Base-by-base conservation (phyloP, 2,113 vertebrate species). In the Scatophagus argus region DNA sequence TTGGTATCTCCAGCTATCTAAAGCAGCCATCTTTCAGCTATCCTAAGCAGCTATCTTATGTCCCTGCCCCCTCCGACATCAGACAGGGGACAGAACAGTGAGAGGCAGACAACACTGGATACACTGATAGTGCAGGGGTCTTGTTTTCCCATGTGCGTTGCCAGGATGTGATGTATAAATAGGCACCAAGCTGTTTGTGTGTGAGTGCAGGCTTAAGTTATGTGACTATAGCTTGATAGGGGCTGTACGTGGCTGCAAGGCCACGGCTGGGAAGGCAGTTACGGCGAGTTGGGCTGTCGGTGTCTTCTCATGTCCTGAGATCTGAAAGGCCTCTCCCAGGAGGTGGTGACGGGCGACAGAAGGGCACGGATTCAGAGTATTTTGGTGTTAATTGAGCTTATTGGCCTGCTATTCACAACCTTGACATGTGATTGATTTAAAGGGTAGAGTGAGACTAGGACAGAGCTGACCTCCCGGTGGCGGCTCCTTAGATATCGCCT, bases 381-480 rank as follows among this genome's bases (percentile, higher is more conserved):
- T 94, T 93, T 85, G 70, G 88, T 87, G 89, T 90, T 94, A 94
- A 95, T 94, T 93, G 93, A 94, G 85, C 90, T 93, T 90, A 93
- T 93, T 93, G 91, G 86, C 59, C 90, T 58, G 90, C 92, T 93
- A 93, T 94, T 94, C 88, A 87, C 90, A 92, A 86, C 85, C 90
- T 74, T 74, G 88, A 90, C 88, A 87, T 80, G 62, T 77, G 77
- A 86, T 87, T 93, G 88, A 94, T 93, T 94, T 92, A 93, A 74
- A 81, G 78, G 84, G 78, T 49, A 60, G 88, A 78, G 89, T 86
- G 86, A 93, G 88, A 71, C 74, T 43, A 72, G 6, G 19, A 66
- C 71, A 19, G 82, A 32, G 51, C 27, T 77, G 88, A 89, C 81
- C 76, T 90, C 91, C 84, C 25, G 47, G 44, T 34, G 75, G 90